Base-by-base conservation (phyloP, 92 coral and sea anemone genomes). In the Porites divaricata region DNA sequence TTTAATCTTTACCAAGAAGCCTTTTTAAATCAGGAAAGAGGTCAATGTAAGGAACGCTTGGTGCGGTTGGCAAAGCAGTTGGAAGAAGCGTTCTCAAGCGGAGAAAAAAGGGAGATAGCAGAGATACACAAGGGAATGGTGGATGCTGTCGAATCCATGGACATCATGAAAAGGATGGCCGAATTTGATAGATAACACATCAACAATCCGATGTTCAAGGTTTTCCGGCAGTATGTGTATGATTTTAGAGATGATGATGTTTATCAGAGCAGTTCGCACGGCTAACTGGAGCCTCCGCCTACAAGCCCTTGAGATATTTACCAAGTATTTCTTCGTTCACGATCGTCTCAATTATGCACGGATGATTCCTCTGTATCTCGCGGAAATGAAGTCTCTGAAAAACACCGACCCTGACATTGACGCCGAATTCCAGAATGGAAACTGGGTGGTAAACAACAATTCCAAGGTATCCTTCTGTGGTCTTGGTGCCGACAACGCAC, bases 371-470 rank as follows among this genome's bases (percentile, higher is more conserved):
- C 35, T 89, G 19, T 72, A 89, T 48, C 80, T 89, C 17, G 92
- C 93, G 13, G 90, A 85, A 26, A 85, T 89, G 93, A 67, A 85
- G 26, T 28, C 74, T n/a, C 57, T 89, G 21, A 59, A 70, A 66
- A 75, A 67, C 26, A 59, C 86, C 66, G 75, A 88, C 77, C 92
- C 89, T 63, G 92, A 88, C 69, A 75, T 88, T 49, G 58, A 81
- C 65, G 64, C 22, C 11, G 92, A 89, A 77, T 89, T 89, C 57
- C 80, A 85, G 75, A 74, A 84, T 51, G 87, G 87, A 75, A 88
- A 82, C 69, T 88, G 91, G 88, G 88, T 87, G 20, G 92, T 88
- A 17, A 88, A 88, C 81, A 88, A 76, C 79, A 88, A 88, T 70
- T 69, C 68, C n/a, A 57, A 22, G 24, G 88, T 80, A 19, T 19